Base-by-base conservation (phyloP, 2,888 invertebrate genomes). In the Mesorhabditis belari region DNA sequence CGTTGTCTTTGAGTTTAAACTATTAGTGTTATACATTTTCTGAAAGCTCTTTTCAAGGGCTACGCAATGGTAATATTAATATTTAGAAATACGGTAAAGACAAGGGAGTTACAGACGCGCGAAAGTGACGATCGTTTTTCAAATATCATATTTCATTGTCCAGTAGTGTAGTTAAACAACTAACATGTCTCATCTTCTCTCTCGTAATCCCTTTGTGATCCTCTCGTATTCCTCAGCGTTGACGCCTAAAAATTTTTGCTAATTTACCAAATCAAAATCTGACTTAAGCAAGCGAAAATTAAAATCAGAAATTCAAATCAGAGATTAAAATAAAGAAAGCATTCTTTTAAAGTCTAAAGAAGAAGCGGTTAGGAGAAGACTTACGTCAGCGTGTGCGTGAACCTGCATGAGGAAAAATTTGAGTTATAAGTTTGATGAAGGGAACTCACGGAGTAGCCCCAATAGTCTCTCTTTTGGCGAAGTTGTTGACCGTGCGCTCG, bases 261-360 rank as follows among this genome's bases (percentile, higher is more conserved):
- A n/a, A 9, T 9, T 35, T 35, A n/a, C 44, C 44, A 35, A 35
- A 35, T n/a, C 12, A 35, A n/a, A 9, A 35, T 35, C n/a, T 35
- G 44, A n/a, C n/a, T 17, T 35, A 35, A 35, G 44, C 44, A 17
- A n/a, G 49, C 49, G 4, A 4, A 49, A 24, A 27, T 49, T 3
- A 44, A 9, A 57, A 19, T 21, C 57, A 49, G 29, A 56, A 35
- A 58, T 5, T 21, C 35, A 26, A 44, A 51, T 53, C 26, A 57
- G 49, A 49, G 29, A 57, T 57, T 57, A 57, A 26, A 61, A 53
- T 54, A 57, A 54, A 49, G 35, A 49, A 49, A 60, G 52, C 51
- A 54, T 27, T n/a, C n/a, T 35, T 25, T 24, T 49, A 28, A 5
- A 44, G 49, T 56, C 21, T 25, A n/a, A n/a, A 50, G 26, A n/a